phyloP scores from a whole-genome alignment of 2,888 invertebrate genomes.

The Druceiella hillmani region DNA sequence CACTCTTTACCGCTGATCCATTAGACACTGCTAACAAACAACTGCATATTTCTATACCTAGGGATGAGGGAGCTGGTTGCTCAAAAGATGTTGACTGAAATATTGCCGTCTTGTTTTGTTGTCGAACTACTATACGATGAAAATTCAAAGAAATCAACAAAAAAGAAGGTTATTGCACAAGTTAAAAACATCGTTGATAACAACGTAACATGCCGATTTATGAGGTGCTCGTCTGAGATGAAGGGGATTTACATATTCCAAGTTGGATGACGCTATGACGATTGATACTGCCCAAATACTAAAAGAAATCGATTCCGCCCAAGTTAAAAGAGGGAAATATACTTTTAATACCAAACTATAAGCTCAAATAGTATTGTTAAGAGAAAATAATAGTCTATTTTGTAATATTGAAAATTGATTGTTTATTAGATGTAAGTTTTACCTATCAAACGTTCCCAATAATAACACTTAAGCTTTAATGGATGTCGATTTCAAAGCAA shows the following conservation, averaged over 20 bases:
- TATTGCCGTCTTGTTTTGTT: conserved; percentile 1
- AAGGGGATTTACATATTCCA: conserved; percentile 4
- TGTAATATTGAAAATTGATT: too few species aligned
- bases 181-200: conserved; percentile 2
- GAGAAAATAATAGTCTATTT: too few species aligned
- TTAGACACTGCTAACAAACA: conserved; percentile 3
- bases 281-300: conserved; percentile 3
- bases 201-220: conserved; percentile 2
- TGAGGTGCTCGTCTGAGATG: conserved; percentile 1
- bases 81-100: conserved; percentile 5
- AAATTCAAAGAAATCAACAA: conserved; percentile 4
- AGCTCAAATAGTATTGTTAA: too few species aligned
- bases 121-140: conserved; percentile 1
- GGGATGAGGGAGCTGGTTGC: conserved; percentile 5
- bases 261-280: conserved; percentile 2
- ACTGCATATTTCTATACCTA: conserved; percentile 4
- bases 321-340: conserved; percentile 3
- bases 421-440: too few species aligned
- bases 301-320: not conserved
- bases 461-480: too few species aligned
- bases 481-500: too few species aligned
- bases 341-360: too few species aligned
- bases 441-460: too few species aligned
- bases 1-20: conserved; percentile 1
- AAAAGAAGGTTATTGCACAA: conserved; percentile 1